Percentiles rank a stretch among this genome's conserved stretches.
Evolutionary conservation across 2,888 invertebrate genomes (phyloP).

Genomic region (Chaitophorus viminalis): DNA sequence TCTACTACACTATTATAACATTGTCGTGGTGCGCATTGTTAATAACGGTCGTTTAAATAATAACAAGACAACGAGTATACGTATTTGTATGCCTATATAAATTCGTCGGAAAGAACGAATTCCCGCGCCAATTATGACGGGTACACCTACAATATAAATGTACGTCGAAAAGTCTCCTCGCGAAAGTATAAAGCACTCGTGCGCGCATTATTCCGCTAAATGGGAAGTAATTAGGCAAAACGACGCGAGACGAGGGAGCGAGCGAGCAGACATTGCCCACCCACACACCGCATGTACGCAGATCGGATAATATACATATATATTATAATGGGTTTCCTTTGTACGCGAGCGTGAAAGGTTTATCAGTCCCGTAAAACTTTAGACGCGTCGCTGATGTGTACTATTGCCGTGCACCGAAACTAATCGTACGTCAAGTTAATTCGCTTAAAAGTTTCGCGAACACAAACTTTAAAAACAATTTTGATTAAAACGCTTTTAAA

Average conservation of each 20-base stretch:
- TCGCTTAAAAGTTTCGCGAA: neutral
- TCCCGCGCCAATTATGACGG: neutral
- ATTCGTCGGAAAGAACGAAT: neutral
- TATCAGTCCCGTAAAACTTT: constrained; percentile 49
- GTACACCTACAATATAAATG: neutral
- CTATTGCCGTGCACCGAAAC: constrained; percentile 16
- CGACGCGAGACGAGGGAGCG: neutral
- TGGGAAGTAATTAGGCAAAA: constrained; percentile 37
- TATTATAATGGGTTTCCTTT: constrained; percentile 52
- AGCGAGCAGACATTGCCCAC: too few species aligned
- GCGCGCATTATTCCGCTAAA: constrained; percentile 9
- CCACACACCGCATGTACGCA: constrained; percentile 11
- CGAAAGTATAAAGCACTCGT: neutral
- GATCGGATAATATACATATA: too few species aligned
- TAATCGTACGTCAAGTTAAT: constrained; percentile 27
- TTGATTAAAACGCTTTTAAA: constrained; percentile 30
- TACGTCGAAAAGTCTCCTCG: neutral
- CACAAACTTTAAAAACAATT: constrained; percentile 31
- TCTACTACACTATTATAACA: too few species aligned
- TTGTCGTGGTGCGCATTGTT: neutral
- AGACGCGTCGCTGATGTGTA: neutral
- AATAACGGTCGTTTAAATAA: neutral
- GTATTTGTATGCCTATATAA: too few species aligned
- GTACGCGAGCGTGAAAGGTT: constrained; percentile 9
- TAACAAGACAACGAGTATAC: neutral